These are phyloP conservation scores for Leucophora obtusa DNA, from an alignment of 2,888 invertebrate species.

Conservation along the genomic window DNA sequence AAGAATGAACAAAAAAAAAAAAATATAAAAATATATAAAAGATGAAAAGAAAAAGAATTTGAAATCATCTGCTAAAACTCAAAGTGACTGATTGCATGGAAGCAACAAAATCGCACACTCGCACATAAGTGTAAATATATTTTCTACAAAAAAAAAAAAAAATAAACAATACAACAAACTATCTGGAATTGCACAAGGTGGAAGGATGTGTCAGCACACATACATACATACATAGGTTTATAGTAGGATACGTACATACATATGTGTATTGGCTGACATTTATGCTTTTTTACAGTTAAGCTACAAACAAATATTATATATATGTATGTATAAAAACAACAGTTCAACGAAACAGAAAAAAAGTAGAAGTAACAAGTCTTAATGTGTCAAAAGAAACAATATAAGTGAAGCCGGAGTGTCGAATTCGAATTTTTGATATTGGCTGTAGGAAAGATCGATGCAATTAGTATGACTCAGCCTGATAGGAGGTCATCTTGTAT, in stretches of 20 bases:
- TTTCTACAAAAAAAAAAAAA: neutral
- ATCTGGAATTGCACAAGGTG: slow-evolving; percentile 43
- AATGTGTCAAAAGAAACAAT: slow-evolving; percentile 55
- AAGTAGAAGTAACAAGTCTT: slow-evolving; percentile 55
- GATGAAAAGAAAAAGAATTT: slow-evolving; percentile 24
- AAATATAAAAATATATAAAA: neutral
- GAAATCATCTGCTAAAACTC: slow-evolving; percentile 67
- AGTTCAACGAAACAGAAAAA: slow-evolving; percentile 16
- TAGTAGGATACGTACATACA: no score
- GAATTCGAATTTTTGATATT: no score
- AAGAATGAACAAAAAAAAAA: slow-evolving; percentile 20
- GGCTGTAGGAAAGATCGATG: no score
- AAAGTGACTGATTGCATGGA: slow-evolving; percentile 66
- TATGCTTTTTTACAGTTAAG: slow-evolving; percentile 70
- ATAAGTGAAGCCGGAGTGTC: no score
- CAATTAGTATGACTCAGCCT: no score
- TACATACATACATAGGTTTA: slow-evolving; percentile 3
- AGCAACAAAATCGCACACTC: slow-evolving; percentile 61
- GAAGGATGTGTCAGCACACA: slow-evolving; percentile 10
- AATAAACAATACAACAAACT: slow-evolving; percentile 32
- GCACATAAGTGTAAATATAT: neutral
- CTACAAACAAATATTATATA: slow-evolving; percentile 66
- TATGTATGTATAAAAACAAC: slow-evolving; percentile 21
- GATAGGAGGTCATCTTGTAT: no score
- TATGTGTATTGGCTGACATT: slow-evolving; percentile 69